Conservation (phyloP, 2,888 invertebrate species). For the Margaritifera margaritifera region DNA sequence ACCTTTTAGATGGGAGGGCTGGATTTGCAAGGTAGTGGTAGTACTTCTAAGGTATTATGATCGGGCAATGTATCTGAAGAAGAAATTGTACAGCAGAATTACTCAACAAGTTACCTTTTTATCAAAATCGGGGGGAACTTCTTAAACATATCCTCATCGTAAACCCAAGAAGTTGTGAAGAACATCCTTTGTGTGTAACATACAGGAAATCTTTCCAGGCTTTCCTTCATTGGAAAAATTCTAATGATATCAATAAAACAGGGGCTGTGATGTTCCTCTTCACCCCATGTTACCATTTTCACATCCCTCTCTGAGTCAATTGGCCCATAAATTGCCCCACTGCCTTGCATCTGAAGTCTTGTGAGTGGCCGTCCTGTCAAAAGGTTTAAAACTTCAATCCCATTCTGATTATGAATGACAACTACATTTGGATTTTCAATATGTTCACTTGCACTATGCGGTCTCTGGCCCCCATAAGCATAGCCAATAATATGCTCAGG, state of each 20-base stretch:
- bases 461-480: slow-evolving; percentile 65
- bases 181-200: slow-evolving; percentile 60
- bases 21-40: no score
- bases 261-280: slow-evolving; percentile 49
- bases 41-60: no score
- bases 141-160: slow-evolving; percentile 60
- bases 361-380: slow-evolving; percentile 64
- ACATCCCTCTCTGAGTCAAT: slow-evolving; percentile 59
- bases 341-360: slow-evolving; percentile 46
- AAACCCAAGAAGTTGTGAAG: slow-evolving; percentile 58
- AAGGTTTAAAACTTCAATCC: slow-evolving; percentile 63
- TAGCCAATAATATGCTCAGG: slow-evolving; percentile 56
- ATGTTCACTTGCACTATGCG: slow-evolving; percentile 64
- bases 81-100: neutral
- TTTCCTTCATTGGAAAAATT: slow-evolving; percentile 54
- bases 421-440: slow-evolving; percentile 62
- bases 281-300: slow-evolving; percentile 56
- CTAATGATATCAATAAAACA: slow-evolving; percentile 62
- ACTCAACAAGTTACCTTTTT: slow-evolving; percentile 48
- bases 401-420: slow-evolving; percentile 60
- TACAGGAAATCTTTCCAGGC: slow-evolving; percentile 57
- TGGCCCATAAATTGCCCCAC: slow-evolving; percentile 53
- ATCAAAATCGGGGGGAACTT: slow-evolving; percentile 63
- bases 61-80: neutral
- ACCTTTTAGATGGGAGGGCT: no score